phyloP scores from a whole-genome alignment of 2,113 vertebrate genomes.

The Equus quagga region DNA sequence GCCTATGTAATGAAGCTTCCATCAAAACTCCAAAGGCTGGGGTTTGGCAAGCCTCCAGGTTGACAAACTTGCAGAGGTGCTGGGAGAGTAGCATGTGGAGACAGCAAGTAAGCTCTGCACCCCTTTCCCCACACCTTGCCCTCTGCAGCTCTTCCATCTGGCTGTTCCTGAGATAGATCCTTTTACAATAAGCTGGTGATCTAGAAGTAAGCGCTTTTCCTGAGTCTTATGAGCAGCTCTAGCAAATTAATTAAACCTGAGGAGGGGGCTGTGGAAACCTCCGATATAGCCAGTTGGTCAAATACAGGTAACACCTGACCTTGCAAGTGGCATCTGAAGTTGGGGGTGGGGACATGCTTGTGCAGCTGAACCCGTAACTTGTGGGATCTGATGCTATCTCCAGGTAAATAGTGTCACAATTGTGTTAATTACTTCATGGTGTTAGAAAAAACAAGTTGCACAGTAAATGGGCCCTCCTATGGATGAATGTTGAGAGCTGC shows the following conservation, averaged over 20 bases:
- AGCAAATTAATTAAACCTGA: not conserved
- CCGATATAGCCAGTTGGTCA: not conserved
- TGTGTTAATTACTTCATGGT: not conserved
- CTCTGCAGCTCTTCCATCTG: not conserved
- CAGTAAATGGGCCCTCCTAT: not conserved
- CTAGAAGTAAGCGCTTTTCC: not conserved
- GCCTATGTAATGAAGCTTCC: not conserved
- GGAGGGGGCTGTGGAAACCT: not conserved
- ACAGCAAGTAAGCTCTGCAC: not conserved
- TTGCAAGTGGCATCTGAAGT: not conserved
- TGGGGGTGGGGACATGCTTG: not conserved
- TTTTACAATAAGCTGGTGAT: not conserved
- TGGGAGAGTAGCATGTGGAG: not conserved
- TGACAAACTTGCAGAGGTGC: not conserved
- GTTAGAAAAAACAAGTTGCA: not conserved
- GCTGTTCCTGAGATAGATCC: not conserved
- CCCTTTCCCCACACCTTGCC: not conserved
- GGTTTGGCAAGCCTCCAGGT: not conserved
- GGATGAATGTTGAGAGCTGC: not conserved
- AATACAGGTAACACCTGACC: not conserved
- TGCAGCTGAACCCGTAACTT: not conserved
- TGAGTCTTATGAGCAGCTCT: not conserved
- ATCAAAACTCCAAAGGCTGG: not conserved
- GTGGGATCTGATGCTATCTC: not conserved
- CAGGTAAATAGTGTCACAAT: not conserved